Base-by-base conservation (phyloP, 2,113 vertebrate genomes). In the Mustela lutreola region DNA sequence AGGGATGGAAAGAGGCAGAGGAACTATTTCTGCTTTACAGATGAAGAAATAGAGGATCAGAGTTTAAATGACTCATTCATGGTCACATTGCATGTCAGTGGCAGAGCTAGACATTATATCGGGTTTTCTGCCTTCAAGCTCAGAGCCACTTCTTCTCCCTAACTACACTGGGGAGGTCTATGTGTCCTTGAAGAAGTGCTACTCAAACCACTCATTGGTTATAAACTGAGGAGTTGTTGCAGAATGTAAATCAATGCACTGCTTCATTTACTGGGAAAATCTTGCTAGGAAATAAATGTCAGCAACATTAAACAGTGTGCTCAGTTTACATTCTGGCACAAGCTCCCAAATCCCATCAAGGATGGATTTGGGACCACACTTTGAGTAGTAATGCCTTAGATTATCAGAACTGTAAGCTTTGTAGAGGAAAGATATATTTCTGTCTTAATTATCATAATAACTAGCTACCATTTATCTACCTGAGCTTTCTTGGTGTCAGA, bases 261-360 rank as follows among this genome's bases (percentile, higher is more conserved):
- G 56, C 19, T 42, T 95, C 56, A 21, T 81, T 75, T 45, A 60
- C 15, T 86, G 85, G 82, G 65, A 95, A 87, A 71, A 11, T 93
- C 53, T 91, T 91, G 33, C 31, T 67, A 28, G 18, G 24, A 88
- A 89, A 90, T 58, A 76, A 15, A 95, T 92, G n/a, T 45, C 91
- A 92, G 45, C 10, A 70, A 3, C 75, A 90, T 65, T 90, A 82
- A 96, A 82, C 19, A 84, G 42, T 16, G 12, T 62, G 39, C 7
- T 86, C 71, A 78, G 28, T 86, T 89, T 95, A 26, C 6, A 79
- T 73, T 88, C 33, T 80, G 33, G 7, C 33, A 60, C 39, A 67
- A 79, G 26, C n/a, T 91, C 45, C 63, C 63, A 73, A 71, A 65
- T 91, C 10, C 16, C 5, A 14, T 89, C 10, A 85, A 45, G 8